Evolutionary conservation across 2,797 vertebrate genomes (phyloP), one percentile per base, ranked within the genome.

Genomic region (Rhinogobio ventralis): DNA sequence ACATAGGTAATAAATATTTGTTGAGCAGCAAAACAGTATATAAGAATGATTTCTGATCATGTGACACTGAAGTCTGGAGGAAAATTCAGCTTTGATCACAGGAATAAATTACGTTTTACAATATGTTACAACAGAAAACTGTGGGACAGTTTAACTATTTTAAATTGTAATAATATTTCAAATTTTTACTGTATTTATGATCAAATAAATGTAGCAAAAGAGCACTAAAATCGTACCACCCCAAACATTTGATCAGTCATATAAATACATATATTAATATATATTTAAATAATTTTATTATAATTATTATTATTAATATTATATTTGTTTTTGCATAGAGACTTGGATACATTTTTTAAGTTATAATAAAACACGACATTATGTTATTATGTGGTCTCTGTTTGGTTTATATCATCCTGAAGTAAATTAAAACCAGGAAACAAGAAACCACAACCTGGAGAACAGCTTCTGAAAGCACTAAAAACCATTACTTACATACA

Each of bases 341-440:
- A 15, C 6, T 45, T n/a, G 1, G 11, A 28, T 20, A 2, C 45
- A 20, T 49, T 3, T 51, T 30, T 51, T 23, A 79, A 23, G 42
- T 67, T 51, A 53, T 30, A 68, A 36, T 30, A n/a, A 53, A 67
- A 53, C 36, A 20, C 42, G 13, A 28, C n/a, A 57, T 60, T 28
- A 42, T 42, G 67, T 71, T 20, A 42, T 53, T 55, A 13, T 71
- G 49, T 81, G 79, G n/a, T 25, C n/a, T 20, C 23, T 55, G 42
- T 39, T 71, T 60, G 23, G 15, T 69, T 81, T 28, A 55, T 25
- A 36, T 9, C 49, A 55, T 39, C 14, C 42, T 36, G n/a, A 5
- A 60, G 33, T 45, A 42, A 30, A 71, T 30, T 45, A 71, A 81
- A 81, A 69, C 19, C 46, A 51, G 77, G 62, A 71, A 55, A 80